phyloP scores from a whole-genome alignment of 1,140 invertebrate species.

The Planococcus citri region DNA sequence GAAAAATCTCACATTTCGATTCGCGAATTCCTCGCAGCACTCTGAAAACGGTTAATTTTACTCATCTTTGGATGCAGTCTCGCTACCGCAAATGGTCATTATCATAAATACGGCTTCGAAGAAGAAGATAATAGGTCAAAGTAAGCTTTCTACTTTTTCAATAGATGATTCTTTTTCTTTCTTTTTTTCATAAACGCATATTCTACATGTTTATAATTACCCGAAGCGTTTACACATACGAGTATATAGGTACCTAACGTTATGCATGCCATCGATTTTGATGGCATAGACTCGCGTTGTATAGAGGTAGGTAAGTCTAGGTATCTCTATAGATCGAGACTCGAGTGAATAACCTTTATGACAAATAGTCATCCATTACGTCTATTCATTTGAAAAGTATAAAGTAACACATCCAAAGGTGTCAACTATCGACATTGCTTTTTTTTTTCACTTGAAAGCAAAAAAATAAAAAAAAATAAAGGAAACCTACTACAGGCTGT shows the following conservation, averaged over 20 bases:
- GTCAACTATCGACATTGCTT: neutral
- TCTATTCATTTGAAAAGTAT: neutral
- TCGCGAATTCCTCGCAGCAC: no score
- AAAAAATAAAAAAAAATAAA: neutral
- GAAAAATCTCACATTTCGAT: no score
- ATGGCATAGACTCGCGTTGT: neutral
- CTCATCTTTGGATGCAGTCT: no score
- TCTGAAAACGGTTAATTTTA: no score
- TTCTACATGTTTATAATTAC: slow-evolving; percentile 15
- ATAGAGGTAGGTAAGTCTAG: no score
- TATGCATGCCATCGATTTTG: slow-evolving; percentile 6
- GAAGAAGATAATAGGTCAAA: neutral
- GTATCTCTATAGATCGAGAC: no score
- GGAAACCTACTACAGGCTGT: neutral
- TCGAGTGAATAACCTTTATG: slow-evolving; percentile 2
- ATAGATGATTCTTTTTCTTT: slow-evolving; percentile 13
- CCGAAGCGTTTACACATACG: slow-evolving; percentile 1
- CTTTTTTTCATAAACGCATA: slow-evolving; percentile 15
- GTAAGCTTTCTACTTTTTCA: slow-evolving; percentile 3
- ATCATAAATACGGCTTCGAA: neutral
- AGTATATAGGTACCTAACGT: neutral
- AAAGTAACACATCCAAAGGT: neutral
- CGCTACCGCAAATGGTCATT: neutral
- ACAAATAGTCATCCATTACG: slow-evolving; percentile 6
- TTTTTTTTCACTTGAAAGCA: neutral